Percentiles rank a stretch among this genome's conserved stretches.
These are phyloP conservation scores for Diploptera punctata DNA, from an alignment of 2,888 invertebrate species.

Conservation along the genomic window DNA sequence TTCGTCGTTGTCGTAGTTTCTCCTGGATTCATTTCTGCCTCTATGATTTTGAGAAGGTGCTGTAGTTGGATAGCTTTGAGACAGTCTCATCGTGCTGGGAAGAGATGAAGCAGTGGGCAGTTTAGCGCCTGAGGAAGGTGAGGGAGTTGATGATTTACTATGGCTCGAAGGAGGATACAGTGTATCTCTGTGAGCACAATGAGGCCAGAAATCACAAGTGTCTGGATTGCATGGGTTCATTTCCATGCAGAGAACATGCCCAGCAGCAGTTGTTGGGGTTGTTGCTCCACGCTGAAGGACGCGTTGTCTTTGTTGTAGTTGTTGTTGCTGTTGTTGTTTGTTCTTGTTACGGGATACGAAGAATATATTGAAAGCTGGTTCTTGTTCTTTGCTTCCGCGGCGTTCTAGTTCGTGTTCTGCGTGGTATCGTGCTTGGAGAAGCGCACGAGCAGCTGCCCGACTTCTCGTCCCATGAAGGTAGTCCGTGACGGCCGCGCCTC, in stretches of 20 bases:
- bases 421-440: slow-evolving; percentile 56
- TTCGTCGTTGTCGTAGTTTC: slow-evolving; percentile 43
- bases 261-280: slow-evolving; percentile 51
- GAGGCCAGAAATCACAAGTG: slow-evolving; percentile 70
- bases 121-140: slow-evolving; percentile 33
- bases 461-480: slow-evolving; percentile 62
- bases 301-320: slow-evolving; percentile 46
- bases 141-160: slow-evolving; percentile 42
- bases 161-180: slow-evolving; percentile 41
- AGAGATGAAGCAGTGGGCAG: slow-evolving; percentile 43
- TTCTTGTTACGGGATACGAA: slow-evolving; percentile 44
- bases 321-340: slow-evolving; percentile 47
- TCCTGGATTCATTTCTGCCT: slow-evolving; percentile 53
- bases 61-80: slow-evolving; percentile 62
- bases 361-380: slow-evolving; percentile 44
- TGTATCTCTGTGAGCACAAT: slow-evolving; percentile 59
- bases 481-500: slow-evolving; percentile 62
- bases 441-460: slow-evolving; percentile 59
- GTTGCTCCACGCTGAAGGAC: slow-evolving; percentile 57
- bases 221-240: slow-evolving; percentile 59
- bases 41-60: neutral
- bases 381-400: slow-evolving; percentile 47
- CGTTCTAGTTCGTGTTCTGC: slow-evolving; percentile 32
- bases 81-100: slow-evolving; percentile 55
- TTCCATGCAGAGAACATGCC: slow-evolving; percentile 44